Evolutionary conservation across 2,888 invertebrate genomes (phyloP).

Genomic region (Pteria penguin): DNA sequence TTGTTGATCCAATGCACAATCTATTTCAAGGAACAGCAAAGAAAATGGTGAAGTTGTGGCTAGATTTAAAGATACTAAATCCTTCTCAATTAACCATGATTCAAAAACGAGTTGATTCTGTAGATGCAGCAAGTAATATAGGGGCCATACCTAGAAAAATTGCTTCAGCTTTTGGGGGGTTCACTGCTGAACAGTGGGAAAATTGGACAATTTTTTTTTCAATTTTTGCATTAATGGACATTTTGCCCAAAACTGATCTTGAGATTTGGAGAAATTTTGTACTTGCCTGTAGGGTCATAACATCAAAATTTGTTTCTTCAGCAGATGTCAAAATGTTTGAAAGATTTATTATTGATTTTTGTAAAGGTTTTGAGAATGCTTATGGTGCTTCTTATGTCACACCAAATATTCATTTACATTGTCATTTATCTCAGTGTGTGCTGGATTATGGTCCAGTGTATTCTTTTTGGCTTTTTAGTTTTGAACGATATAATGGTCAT

Average conservation of each 20-base stretch:
- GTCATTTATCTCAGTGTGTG: conserved; percentile 36
- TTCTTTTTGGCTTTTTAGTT: conserved; percentile 38
- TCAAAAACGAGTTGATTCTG: conserved; percentile 30
- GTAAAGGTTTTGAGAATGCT: conserved; percentile 22
- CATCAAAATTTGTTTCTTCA: conserved; percentile 23
- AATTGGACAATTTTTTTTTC: conserved; percentile 38
- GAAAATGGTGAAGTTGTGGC: conserved; percentile 26
- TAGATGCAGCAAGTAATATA: conserved; percentile 24
- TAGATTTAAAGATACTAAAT: conserved; percentile 12
- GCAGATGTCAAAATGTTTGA: conserved; percentile 14
- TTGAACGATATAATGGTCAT: conserved; percentile 38
- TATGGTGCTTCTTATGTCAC: conserved; percentile 27
- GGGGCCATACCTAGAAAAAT: conserved; percentile 32
- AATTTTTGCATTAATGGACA: conserved; percentile 26
- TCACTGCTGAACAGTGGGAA: conserved; percentile 28
- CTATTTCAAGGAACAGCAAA: conserved; percentile 28
- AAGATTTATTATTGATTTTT: conserved; percentile 20
- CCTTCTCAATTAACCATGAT: conserved; percentile 2
- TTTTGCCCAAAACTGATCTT: conserved; percentile 17
- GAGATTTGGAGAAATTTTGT: conserved; percentile 30
- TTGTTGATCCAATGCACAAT: conserved; percentile 33
- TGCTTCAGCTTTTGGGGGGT: conserved; percentile 25
- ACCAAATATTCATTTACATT: conserved; percentile 43
- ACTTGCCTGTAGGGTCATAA: conserved; percentile 25
- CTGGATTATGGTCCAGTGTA: conserved; percentile 36